Evolutionary conservation across 2,113 vertebrate genomes (phyloP), one percentile per base, ranked within the genome.

Genomic region (Urocynchramus pylzowi): DNA sequence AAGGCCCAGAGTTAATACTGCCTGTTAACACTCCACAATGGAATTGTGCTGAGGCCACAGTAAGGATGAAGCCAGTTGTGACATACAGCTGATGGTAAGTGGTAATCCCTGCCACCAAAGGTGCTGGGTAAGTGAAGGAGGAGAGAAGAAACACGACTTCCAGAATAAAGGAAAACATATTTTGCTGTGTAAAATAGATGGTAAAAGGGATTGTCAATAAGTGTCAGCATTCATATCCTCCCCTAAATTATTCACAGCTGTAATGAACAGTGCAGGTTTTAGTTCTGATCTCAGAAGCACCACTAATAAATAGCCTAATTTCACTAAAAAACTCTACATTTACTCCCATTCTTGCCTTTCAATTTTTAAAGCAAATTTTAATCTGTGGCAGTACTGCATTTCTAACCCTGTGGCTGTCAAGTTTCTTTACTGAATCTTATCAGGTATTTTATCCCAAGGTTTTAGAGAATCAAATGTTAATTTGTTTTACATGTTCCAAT

Each of bases 401-500:
- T 90, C 37, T 77, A 84, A 60, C 9, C 12, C 15, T 26, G 28
- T 84, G n/a, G 64, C 52, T 71, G 79, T 49, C 52, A 75, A 57
- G 39, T 93, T 95, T 85, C 67, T 85, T 78, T 68, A 67, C 44
- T n/a, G 49, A 84, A 33, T 84, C 77, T 92, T 78, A 71, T n/a
- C 57, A 95, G 23, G 5, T 13, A 57, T 37, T 87, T 95, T 92
- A 78, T 70, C 26, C 42, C 45, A 84, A 93, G 60, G 22, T 41
- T 95, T 91, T 81, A 5, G 8, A 75, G 53, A 89, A 81, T 84
- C 64, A 91, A 89, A 89, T 95, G 44, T 69, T 80, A 91, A 68
- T 89, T 95, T 93, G 33, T n/a, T 95, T 71, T 68, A 82, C 28
- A 84, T 87, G 65, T 68, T 89, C 41, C 71, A 68, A 89, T 87